phyloP scores from a whole-genome alignment of 1,140 invertebrate genomes.

The Dermatophagoides farinae region DNA sequence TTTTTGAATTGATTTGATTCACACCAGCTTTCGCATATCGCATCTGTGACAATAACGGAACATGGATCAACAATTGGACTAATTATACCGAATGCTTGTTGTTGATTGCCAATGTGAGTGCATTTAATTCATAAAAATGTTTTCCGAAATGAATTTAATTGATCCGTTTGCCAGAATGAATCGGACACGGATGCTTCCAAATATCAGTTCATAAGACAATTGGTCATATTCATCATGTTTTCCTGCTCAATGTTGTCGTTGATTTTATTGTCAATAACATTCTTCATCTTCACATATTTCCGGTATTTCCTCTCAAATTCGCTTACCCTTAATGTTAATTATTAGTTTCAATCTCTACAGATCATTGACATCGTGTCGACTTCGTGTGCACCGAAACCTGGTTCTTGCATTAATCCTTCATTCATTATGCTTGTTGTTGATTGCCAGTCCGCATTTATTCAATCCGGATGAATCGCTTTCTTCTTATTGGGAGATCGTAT shows the following conservation, averaged over 20 bases:
- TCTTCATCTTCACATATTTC: constrained; percentile 31
- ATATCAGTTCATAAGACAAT: constrained; percentile 2
- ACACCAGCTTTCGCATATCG: constrained; percentile 18
- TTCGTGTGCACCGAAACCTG: constrained; percentile 31
- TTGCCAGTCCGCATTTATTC: constrained; percentile 22
- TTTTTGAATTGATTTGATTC: not conserved
- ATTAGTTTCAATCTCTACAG: constrained; percentile 20
- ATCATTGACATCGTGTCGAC: constrained; percentile 29
- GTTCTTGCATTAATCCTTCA: constrained; percentile 29
- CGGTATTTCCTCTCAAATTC: constrained; percentile 25
- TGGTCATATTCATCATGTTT: constrained; percentile 26
- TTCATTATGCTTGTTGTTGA: constrained; percentile 27
- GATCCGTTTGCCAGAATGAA: constrained; percentile 3
- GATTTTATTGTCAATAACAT: constrained; percentile 24
- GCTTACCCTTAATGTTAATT: too few species aligned
- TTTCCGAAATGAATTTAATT: not conserved
- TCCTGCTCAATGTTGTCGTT: constrained; percentile 28
- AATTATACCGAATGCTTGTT: constrained; percentile 23
- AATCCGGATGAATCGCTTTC: not conserved
- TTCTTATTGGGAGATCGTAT: not conserved
- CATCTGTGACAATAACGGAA: constrained; percentile 19
- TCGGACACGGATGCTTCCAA: not conserved
- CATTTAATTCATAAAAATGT: too few species aligned
- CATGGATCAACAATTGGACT: constrained; percentile 25
- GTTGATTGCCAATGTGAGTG: constrained; percentile 13